Percentiles rank a stretch among this genome's conserved stretches.
These are phyloP conservation scores for Drosophila yakuba DNA, from an alignment of 1,140 invertebrate species.

Conservation along the genomic window DNA sequence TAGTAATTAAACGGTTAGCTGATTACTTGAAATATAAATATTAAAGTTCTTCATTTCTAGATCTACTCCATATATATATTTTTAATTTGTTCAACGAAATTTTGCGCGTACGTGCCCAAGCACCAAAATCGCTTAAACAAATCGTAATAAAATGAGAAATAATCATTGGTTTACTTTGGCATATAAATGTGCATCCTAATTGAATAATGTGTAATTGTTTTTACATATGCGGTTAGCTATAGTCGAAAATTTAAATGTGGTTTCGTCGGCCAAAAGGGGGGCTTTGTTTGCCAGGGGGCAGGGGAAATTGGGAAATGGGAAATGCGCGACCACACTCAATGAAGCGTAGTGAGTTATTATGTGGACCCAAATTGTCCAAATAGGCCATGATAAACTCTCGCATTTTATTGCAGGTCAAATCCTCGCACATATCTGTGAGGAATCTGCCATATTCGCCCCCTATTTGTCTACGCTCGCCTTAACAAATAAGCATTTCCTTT, in stretches of 20 bases:
- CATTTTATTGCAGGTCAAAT: constrained; percentile 69
- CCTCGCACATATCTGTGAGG: constrained; percentile 36
- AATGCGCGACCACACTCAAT: constrained; percentile 41
- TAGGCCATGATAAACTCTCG: constrained; percentile 58
- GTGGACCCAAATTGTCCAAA: constrained; percentile 27
- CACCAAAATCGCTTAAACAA: constrained; percentile 9
- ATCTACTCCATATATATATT: constrained; percentile 7
- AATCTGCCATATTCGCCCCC: constrained; percentile 18
- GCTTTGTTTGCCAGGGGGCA: neutral
- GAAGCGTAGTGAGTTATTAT: constrained; percentile 64
- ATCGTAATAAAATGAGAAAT: constrained; percentile 10
- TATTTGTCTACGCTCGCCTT: constrained; percentile 21
- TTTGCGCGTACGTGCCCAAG: constrained; percentile 10
- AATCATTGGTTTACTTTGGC: constrained; percentile 19
- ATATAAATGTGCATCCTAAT: constrained; percentile 28
- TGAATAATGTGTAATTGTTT: constrained; percentile 69
- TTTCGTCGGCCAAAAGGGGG: neutral
- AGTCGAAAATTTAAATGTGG: constrained; percentile 43
- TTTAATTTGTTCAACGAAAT: constrained; percentile 9
- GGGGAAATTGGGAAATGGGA: constrained; percentile 6
- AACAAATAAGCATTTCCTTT: constrained; percentile 73
- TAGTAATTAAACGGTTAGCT: neutral
- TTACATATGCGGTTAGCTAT: constrained; percentile 53
- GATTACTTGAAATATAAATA: constrained; percentile 7
- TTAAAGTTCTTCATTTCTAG: neutral